phyloP scores from a whole-genome alignment of 2,113 vertebrate genomes.

The Hypomesus transpacificus region DNA sequence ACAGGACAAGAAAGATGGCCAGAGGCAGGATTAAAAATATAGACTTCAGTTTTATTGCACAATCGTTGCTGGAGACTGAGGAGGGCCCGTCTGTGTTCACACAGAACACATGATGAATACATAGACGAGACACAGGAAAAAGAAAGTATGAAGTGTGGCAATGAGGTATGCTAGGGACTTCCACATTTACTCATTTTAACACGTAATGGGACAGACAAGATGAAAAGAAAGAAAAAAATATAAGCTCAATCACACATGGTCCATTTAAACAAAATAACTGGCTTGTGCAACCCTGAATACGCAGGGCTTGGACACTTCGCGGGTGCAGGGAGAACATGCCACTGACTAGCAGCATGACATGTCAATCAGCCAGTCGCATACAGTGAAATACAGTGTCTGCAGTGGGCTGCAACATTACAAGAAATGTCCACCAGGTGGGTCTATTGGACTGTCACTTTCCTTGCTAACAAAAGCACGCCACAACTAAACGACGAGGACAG shows the following conservation, averaged over 20 bases:
- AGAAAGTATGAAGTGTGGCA: slow-evolving; percentile 9
- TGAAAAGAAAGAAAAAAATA: too few relatives aligned
- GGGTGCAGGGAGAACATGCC: background rate
- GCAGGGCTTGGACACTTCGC: slow-evolving; percentile 7
- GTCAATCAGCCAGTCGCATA: slow-evolving; percentile 7
- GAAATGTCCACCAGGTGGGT: slow-evolving; percentile 57
- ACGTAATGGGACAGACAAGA: slow-evolving; percentile 17
- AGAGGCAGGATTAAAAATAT: slow-evolving; percentile 70
- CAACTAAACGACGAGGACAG: slow-evolving; percentile 5
- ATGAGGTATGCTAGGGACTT: slow-evolving; percentile 35
- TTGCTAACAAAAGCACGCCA: slow-evolving; percentile 22
- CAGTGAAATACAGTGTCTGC: slow-evolving; percentile 29
- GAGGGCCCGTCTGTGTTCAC: slow-evolving; percentile 66
- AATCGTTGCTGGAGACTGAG: slow-evolving; percentile 71
- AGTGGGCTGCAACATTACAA: slow-evolving; percentile 38
- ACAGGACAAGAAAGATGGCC: slow-evolving; percentile 23
- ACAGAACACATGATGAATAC: slow-evolving; percentile 38
- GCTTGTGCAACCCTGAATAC: slow-evolving; percentile 21
- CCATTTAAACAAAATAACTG: slow-evolving; percentile 6
- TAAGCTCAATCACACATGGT: slow-evolving; percentile 24
- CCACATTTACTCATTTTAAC: slow-evolving; percentile 24
- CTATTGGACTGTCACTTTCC: slow-evolving; percentile 35
- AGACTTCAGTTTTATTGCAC: slow-evolving; percentile 79
- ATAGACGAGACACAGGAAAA: slow-evolving; percentile 23
- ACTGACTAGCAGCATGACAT: slow-evolving; percentile 9